Evolutionary conservation across 2,797 vertebrate species (phyloP).

Genomic region (Melopsittacus undulatus): DNA sequence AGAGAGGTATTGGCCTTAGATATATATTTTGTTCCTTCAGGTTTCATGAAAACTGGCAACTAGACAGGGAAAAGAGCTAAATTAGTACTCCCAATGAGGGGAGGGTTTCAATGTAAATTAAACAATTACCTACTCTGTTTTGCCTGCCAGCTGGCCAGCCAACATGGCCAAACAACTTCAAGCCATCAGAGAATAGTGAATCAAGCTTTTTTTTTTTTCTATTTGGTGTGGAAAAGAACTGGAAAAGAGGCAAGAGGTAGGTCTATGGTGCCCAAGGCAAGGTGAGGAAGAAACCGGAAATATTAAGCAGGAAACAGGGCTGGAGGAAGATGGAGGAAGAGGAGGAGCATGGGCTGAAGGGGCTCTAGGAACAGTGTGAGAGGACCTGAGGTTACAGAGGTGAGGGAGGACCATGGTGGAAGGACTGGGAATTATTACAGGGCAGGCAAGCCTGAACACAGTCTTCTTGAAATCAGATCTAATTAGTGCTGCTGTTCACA

Average conservation of each 20-base stretch:
- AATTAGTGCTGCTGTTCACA: not conserved
- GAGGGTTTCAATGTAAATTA: conserved; percentile 22
- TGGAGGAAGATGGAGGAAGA: not conserved
- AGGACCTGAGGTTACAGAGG: not conserved
- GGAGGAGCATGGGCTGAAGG: rapidly evolving
- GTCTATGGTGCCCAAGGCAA: not conserved
- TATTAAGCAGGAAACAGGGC: not conserved
- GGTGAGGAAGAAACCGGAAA: not conserved
- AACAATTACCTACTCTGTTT: conserved; percentile 54
- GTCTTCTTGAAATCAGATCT: not conserved
- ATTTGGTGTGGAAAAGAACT: not conserved
- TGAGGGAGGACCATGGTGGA: not conserved
- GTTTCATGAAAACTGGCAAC: conserved; percentile 40
- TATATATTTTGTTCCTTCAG: not conserved
- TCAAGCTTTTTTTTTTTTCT: not conserved
- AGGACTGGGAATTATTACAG: not conserved
- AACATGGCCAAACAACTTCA: conserved; percentile 1
- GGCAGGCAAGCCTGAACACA: not conserved
- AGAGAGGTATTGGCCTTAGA: not conserved
- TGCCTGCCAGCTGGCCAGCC: conserved; percentile 38
- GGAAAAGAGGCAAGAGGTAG: not conserved
- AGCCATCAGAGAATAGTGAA: conserved; percentile 12
- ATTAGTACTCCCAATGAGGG: not conserved
- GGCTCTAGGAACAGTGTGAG: not conserved
- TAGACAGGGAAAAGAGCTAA: conserved; percentile 11